These are phyloP conservation scores for Oophaga sylvatica DNA, from an alignment of 2,797 vertebrate species.

Conservation along the genomic window DNA sequence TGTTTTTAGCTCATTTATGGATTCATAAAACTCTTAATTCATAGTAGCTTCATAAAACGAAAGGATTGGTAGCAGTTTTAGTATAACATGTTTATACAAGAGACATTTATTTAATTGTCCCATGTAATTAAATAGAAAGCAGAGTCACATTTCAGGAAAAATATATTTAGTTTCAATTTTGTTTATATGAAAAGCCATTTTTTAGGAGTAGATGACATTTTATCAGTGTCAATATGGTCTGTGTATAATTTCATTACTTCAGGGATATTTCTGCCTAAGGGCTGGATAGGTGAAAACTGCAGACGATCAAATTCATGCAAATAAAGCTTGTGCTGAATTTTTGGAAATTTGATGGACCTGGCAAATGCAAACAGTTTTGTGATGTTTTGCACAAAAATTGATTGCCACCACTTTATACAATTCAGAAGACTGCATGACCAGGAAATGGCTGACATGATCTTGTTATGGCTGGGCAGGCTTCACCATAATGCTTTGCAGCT, in stretches of 20 bases:
- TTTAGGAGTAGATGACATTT: neutral
- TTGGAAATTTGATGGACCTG: no score
- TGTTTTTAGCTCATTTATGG: slow-evolving; percentile 46
- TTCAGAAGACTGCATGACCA: no score
- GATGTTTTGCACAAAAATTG: no score
- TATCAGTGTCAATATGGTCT: neutral
- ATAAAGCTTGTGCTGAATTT: no score
- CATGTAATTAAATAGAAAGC: neutral
- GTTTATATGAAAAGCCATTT: neutral
- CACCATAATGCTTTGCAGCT: no score
- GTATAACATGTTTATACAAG: neutral
- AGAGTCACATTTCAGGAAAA: neutral
- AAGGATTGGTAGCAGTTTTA: slow-evolving; percentile 23
- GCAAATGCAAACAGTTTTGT: no score
- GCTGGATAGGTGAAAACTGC: no score
- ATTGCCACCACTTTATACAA: no score
- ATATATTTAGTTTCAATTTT: neutral
- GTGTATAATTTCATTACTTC: neutral
- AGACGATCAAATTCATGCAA: no score
- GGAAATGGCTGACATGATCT: no score
- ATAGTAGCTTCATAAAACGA: slow-evolving; percentile 17
- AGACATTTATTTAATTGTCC: neutral
- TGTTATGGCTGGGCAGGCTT: no score
- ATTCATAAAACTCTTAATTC: slow-evolving; percentile 42
- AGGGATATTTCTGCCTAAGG: no score